Conservation (phyloP, 2,888 invertebrate genomes). For the Aspidapion aeneum region DNA sequence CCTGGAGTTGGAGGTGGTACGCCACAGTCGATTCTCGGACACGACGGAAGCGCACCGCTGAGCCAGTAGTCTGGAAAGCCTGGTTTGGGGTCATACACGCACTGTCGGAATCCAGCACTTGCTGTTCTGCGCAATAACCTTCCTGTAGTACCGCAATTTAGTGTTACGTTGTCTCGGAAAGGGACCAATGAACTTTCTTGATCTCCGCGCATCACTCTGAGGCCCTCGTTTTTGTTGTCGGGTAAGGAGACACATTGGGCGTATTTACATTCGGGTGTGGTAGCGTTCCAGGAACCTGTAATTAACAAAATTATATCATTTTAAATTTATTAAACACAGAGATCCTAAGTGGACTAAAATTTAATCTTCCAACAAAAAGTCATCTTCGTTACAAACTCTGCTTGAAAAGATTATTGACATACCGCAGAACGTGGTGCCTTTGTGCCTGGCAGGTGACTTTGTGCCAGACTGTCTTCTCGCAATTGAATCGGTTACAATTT, state of each 20-base stretch:
- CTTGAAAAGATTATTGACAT: too few species aligned
- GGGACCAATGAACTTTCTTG: constrained; percentile 82
- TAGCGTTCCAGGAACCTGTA: constrained; percentile 95
- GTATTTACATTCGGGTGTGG: constrained; percentile 89
- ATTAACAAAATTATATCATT: too few species aligned
- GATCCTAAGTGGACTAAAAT: too few species aligned
- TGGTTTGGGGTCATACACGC: constrained; percentile 92
- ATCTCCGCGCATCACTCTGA: constrained; percentile 73
- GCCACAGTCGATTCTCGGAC: constrained; percentile 90
- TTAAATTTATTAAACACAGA: too few species aligned
- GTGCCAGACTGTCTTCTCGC: too few species aligned
- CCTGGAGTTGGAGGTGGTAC: constrained; percentile 87
- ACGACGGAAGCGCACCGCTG: constrained; percentile 80
- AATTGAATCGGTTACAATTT: too few species aligned
- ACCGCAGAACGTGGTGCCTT: too few species aligned
- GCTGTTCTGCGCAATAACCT: constrained; percentile 76
- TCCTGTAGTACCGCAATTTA: constrained; percentile 76
- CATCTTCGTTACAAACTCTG: too few species aligned
- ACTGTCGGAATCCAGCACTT: constrained; percentile 85
- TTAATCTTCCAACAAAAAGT: too few species aligned
- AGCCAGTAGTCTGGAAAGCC: constrained; percentile 89
- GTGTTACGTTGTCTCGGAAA: constrained; percentile 86
- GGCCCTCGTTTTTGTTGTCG: constrained; percentile 84
- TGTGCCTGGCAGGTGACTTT: too few species aligned
- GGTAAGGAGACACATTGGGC: constrained; percentile 88